Conservation (phyloP, 37 sponge, comb jelly and placozoan genomes). For the Mnemiopsis leidyi region DNA sequence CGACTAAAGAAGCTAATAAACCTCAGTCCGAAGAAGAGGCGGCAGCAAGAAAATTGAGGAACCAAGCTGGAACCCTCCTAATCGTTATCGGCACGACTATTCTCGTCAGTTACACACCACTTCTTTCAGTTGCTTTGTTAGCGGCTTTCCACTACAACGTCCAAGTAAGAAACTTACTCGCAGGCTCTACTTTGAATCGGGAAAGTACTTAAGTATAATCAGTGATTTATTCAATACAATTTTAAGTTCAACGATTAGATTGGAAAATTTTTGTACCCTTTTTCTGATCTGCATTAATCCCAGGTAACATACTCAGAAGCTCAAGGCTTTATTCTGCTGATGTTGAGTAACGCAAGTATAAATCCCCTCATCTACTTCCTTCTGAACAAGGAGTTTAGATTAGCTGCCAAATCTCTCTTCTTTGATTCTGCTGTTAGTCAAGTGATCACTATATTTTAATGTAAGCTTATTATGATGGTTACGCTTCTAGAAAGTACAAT, state of each 20-base stretch:
- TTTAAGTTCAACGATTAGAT: too few relatives aligned
- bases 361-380: constrained; percentile 29
- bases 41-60: not conserved
- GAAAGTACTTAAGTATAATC: too few relatives aligned
- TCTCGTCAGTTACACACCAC: constrained; percentile 7
- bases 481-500: too few relatives aligned
- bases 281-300: too few relatives aligned
- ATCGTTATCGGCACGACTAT: constrained; percentile 43
- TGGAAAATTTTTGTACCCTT: too few relatives aligned
- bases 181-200: too few relatives aligned
- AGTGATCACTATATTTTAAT: not conserved
- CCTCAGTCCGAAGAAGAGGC: constrained; percentile 47
- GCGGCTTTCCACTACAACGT: constrained; percentile 22
- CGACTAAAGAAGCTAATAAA: too few relatives aligned
- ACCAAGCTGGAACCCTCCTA: constrained; percentile 15
- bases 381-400: constrained; percentile 32
- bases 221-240: too few relatives aligned
- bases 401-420: not conserved
- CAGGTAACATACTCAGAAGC: not conserved
- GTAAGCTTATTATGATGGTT: not conserved
- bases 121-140: not conserved
- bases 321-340: not conserved
- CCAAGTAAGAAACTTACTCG: too few relatives aligned
- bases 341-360: constrained; percentile 20
- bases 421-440: not conserved